Evolutionary conservation across 1,140 invertebrate species (phyloP).

Genomic region (Lysiphlebus fabarum): DNA sequence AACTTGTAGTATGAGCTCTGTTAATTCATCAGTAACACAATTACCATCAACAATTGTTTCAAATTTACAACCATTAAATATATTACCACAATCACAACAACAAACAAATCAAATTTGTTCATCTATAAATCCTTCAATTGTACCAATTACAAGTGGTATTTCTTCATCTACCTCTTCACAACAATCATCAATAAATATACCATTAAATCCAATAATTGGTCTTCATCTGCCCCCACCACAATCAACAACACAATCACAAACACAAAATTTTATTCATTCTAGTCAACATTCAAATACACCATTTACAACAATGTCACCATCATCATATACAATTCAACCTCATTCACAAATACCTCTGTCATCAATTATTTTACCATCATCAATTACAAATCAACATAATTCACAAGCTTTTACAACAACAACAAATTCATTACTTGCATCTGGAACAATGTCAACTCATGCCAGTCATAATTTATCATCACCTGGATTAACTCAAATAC

Average conservation of each 20-base stretch:
- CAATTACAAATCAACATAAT: conserved; percentile 14
- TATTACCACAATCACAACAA: neutral
- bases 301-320: conserved; percentile 33
- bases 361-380: conserved; percentile 25
- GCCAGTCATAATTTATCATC: conserved; percentile 33
- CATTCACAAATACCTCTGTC: conserved; percentile 23
- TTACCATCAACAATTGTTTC: too few species aligned
- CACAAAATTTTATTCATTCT: conserved; percentile 41
- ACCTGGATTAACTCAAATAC: conserved; percentile 27
- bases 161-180: conserved; percentile 28
- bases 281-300: conserved; percentile 45
- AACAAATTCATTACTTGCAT: conserved; percentile 30
- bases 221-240: conserved; percentile 38
- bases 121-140: neutral
- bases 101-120: neutral
- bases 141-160: neutral
- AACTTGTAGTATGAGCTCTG: too few species aligned
- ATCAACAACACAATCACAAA: conserved; percentile 20
- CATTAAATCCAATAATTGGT: conserved; percentile 41
- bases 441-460: conserved; percentile 38
- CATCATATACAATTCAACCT: conserved; percentile 29
- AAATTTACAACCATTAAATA: neutral
- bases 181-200: conserved; percentile 33
- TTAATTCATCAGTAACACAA: too few species aligned
- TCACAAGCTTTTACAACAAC: conserved; percentile 26